Evolutionary conservation across 2,888 invertebrate genomes (phyloP).

Genomic region (Clanis bilineata): DNA sequence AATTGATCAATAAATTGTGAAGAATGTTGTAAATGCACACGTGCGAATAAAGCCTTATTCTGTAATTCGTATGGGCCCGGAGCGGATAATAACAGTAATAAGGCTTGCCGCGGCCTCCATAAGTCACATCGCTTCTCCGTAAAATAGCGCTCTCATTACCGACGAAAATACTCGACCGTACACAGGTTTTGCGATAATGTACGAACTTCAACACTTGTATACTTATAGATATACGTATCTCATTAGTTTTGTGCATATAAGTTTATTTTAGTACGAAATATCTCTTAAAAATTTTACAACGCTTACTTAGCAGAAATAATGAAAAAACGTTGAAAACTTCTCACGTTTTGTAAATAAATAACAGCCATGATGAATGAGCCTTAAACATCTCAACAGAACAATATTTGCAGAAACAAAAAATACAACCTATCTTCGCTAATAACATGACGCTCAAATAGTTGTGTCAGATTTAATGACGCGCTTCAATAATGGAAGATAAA

Average conservation of each 20-base stretch:
- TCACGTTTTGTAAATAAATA: no score
- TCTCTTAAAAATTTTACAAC: no score
- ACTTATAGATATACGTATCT: not conserved
- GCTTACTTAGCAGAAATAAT: not conserved
- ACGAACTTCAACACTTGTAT: not conserved
- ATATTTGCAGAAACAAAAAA: slow-evolving; percentile 7
- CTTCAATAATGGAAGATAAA: slow-evolving; percentile 10
- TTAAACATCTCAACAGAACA: not conserved
- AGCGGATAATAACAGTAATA: slow-evolving; percentile 72
- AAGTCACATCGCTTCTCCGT: slow-evolving; percentile 56
- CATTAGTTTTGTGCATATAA: not conserved
- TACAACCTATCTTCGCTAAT: not conserved
- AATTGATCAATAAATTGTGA: slow-evolving; percentile 5
- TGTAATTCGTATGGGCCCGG: slow-evolving; percentile 49
- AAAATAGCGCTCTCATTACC: slow-evolving; percentile 20
- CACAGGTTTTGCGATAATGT: slow-evolving; percentile 2
- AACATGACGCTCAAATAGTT: slow-evolving; percentile 1
- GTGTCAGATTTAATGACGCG: slow-evolving; percentile 14
- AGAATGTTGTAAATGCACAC: not conserved
- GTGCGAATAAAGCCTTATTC: slow-evolving; percentile 13
- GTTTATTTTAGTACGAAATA: no score
- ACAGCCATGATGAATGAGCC: not conserved
- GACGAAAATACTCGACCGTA: slow-evolving; percentile 8
- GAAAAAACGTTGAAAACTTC: no score
- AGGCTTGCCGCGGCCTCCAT: slow-evolving; percentile 53